Percentiles rank a stretch among this genome's conserved stretches.
phyloP scores from a whole-genome alignment of 2,797 vertebrate genomes.

The Thripadectes ignobilis region DNA sequence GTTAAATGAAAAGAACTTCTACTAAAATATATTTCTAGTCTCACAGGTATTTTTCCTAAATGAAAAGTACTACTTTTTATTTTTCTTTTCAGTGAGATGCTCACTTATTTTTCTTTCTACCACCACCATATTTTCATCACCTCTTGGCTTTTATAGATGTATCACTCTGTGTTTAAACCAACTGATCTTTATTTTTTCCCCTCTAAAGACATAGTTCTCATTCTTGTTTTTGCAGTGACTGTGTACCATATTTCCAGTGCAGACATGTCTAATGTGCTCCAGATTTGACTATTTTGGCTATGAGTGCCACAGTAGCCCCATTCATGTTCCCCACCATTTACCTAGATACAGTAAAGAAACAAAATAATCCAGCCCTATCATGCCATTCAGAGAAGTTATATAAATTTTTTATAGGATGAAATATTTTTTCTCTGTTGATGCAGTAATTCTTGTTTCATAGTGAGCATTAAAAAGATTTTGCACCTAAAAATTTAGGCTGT shows the following conservation, averaged over 20 bases:
- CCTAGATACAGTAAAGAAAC: background rate
- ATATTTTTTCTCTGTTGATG: background rate
- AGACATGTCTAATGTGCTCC: background rate
- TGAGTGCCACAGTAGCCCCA: background rate
- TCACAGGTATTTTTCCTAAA: background rate
- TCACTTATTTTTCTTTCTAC: background rate
- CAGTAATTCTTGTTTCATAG: background rate
- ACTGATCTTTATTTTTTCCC: background rate
- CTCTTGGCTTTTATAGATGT: background rate
- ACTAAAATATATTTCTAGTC: background rate
- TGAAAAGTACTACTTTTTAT: background rate
- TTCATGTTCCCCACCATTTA: background rate
- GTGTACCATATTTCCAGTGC: background rate
- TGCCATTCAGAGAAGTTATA: background rate
- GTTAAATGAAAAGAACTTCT: background rate
- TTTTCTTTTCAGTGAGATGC: background rate
- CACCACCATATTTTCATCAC: background rate
- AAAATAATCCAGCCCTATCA: background rate
- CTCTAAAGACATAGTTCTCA: background rate
- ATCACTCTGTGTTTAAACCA: background rate
- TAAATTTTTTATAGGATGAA: background rate
- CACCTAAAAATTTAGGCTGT: background rate
- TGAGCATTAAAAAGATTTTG: background rate
- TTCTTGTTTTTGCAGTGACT: background rate
- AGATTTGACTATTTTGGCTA: background rate